Evolutionary conservation across 1,140 invertebrate genomes (phyloP), one percentile per base, ranked within the genome.

Genomic region (Rhyacophila brunnea): DNA sequence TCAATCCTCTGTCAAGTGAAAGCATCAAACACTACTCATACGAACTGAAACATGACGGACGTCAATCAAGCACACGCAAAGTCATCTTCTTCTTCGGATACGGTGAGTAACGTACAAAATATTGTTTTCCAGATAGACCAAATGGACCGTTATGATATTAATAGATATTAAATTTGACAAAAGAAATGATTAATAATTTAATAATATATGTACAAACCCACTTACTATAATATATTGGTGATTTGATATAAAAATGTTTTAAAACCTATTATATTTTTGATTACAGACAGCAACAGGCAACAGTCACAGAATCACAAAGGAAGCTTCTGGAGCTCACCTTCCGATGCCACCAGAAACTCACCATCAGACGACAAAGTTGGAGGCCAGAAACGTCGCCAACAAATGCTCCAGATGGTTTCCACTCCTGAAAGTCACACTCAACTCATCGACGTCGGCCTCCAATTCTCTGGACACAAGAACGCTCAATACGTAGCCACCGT

Each of bases 371-470:
- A 28, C 23, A 28, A 28, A 9, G 23, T 28, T 28, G 9, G 9
- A 5, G 9, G 23, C 23, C 23, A 28, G 44, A 65, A 11, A 77
- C 23, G 85, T 35, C 77, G 76, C 40, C 56, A 81, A 28, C 68
- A 84, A 58, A 67, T 85, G 15, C 53, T 80, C 1, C 68, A 79
- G 46, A 77, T 78, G 34, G 78, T 74, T 19, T 67, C 69, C 23
- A 28, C 3, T 60, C 74, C 38, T 80, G 79, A 35, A 81, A 75
- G 79, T 0, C 49, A 67, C 36, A 74, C 73, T 46, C 10, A 58
- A 9, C 77, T 80, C 23, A 28, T 83, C 1, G 71, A 74, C 9
- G 9, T 28, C 9, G 23, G 23, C 23, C 64, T 81, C 1, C 58
- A 78, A 52, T 77, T 85, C 46, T 69, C 77, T 38, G 79, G 78